These are phyloP conservation scores for Eilema depressum DNA, from an alignment of 2,888 invertebrate genomes.

Conservation along the genomic window DNA sequence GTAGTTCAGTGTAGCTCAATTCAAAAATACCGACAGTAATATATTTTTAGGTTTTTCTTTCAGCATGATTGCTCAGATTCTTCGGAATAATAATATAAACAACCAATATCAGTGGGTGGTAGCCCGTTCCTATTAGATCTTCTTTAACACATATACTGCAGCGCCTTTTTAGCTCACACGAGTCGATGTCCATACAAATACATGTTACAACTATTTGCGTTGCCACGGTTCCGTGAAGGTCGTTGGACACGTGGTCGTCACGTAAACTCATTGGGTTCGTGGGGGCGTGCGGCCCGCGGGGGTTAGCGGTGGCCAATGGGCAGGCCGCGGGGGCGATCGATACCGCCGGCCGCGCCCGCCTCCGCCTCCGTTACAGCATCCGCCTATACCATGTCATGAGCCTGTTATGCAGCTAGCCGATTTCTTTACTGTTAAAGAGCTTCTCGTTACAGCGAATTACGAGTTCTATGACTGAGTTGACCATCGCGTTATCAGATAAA, in stretches of 20 bases:
- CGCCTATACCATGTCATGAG: slow-evolving; percentile 48
- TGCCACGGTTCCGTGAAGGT: slow-evolving; percentile 66
- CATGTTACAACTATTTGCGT: slow-evolving; percentile 50
- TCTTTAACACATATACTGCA: slow-evolving; percentile 18
- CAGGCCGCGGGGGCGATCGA: slow-evolving; percentile 61
- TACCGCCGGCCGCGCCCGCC: slow-evolving; percentile 57
- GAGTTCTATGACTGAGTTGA: neutral
- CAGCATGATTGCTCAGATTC: slow-evolving; percentile 5
- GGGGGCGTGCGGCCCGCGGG: slow-evolving; percentile 55
- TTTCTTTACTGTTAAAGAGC: neutral
- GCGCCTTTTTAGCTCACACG: slow-evolving; percentile 26
- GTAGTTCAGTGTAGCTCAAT: slow-evolving; percentile 6
- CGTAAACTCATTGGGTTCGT: slow-evolving; percentile 63
- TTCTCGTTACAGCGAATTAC: too few relatives aligned
- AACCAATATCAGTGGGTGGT: neutral
- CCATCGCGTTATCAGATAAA: neutral
- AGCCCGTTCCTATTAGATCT: neutral
- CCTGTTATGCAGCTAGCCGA: slow-evolving; percentile 46
- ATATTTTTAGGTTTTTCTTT: slow-evolving; percentile 14
- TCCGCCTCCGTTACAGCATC: slow-evolving; percentile 60
- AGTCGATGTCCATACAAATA: slow-evolving; percentile 36
- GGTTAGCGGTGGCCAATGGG: slow-evolving; percentile 54
- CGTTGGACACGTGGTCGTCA: slow-evolving; percentile 69
- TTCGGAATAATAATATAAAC: slow-evolving; percentile 10
- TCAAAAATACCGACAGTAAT: slow-evolving; percentile 5